phyloP scores from a whole-genome alignment of 2,888 invertebrate species.

The Pyrgus malvae region DNA sequence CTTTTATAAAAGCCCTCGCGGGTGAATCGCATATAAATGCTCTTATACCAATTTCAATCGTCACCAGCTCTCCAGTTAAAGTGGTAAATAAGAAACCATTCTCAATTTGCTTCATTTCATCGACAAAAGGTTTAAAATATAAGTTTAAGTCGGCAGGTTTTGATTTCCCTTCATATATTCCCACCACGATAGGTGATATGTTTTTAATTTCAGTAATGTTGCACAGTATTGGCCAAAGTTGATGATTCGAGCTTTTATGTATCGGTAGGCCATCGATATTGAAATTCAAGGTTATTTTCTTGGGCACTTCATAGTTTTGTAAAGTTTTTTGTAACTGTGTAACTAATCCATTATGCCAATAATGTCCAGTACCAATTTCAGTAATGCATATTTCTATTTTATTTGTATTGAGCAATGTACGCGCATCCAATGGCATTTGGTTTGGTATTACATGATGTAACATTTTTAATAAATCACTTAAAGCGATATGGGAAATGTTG shows the following conservation, averaged over 20 bases:
- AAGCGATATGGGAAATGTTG: too few species aligned
- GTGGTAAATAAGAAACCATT: too few species aligned
- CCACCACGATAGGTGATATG: not conserved
- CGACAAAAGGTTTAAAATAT: conserved; percentile 1
- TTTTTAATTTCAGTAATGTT: not conserved
- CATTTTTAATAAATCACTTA: too few species aligned
- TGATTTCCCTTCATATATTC: not conserved
- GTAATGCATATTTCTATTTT: too few species aligned
- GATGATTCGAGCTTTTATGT: not conserved
- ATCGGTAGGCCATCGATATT: conserved; percentile 29
- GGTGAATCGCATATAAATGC: conserved; percentile 28
- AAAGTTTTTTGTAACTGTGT: too few species aligned
- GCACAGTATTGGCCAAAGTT: not conserved
- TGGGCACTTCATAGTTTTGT: too few species aligned
- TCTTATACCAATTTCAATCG: not conserved
- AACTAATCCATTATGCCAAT: too few species aligned
- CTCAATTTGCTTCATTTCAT: conserved; percentile 14
- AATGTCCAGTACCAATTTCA: too few species aligned
- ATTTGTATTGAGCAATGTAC: too few species aligned
- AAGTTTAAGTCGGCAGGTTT: not conserved
- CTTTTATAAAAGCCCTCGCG: conserved; percentile 25
- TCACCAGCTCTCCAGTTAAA: not conserved
- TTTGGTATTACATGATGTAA: too few species aligned
- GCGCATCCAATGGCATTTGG: too few species aligned
- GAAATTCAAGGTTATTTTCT: too few species aligned